These are phyloP conservation scores for Brachionus angularis DNA, from an alignment of 1,140 invertebrate species.

Conservation along the genomic window DNA sequence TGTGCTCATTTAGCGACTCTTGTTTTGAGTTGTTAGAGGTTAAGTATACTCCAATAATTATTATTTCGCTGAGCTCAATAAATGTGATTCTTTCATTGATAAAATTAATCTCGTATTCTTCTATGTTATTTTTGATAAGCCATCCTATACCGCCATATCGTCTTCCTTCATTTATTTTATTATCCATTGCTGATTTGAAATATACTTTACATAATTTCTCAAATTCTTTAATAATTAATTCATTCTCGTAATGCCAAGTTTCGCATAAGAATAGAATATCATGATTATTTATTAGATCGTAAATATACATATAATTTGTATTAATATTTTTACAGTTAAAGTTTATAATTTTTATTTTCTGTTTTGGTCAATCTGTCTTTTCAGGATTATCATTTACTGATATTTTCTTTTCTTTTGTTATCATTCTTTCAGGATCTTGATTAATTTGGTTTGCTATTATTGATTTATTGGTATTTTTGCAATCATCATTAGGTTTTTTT, in stretches of 20 bases:
- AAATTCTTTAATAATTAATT: not conserved
- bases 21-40: not conserved
- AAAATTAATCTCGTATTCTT: not conserved
- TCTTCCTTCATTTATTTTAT: constrained; percentile 14
- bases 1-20: not conserved
- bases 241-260: constrained; percentile 25
- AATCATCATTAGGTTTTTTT: not conserved
- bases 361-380: not conserved
- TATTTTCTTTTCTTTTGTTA: no score
- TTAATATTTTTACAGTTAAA: constrained; percentile 35
- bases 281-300: not conserved
- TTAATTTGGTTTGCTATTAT: not conserved
- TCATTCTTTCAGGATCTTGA: no score
- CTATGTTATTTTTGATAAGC: not conserved
- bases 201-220: not conserved
- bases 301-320: not conserved
- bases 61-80: not conserved
- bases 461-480: not conserved
- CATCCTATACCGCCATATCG: constrained; percentile 9
- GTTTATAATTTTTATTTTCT: not conserved
- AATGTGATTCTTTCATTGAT: not conserved
- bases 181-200: constrained; percentile 15
- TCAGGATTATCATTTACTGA: no score
- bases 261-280: constrained; percentile 27
- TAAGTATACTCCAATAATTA: constrained; percentile 13